These are phyloP conservation scores for Paramormyrops kingsleyae DNA, from an alignment of 2,113 vertebrate genomes.

Conservation along the genomic window DNA sequence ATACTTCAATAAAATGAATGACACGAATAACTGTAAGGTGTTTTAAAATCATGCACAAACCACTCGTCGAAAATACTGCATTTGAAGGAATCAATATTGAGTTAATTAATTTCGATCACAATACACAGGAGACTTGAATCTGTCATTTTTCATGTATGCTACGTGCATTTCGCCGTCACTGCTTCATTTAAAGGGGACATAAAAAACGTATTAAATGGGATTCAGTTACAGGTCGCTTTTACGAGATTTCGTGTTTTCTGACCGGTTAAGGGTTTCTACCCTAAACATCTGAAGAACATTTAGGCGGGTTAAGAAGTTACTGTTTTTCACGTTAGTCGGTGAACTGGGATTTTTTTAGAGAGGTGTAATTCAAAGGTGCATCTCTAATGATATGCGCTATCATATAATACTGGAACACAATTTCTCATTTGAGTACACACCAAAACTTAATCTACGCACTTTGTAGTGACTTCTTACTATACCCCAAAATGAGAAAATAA, in stretches of 20 bases:
- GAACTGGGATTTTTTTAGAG: background rate
- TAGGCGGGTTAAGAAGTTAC: background rate
- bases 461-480: background rate
- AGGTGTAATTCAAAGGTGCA: background rate
- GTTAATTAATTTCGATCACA: background rate
- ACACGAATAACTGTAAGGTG: background rate
- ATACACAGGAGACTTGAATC: background rate
- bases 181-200: background rate
- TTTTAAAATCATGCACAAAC: background rate
- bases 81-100: background rate
- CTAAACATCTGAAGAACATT: constrained; percentile 5
- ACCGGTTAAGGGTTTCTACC: background rate
- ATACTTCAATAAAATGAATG: background rate
- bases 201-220: background rate
- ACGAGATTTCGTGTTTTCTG: background rate
- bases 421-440: background rate
- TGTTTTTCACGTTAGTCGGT: background rate
- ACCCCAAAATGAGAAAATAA: background rate
- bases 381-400: background rate
- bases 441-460: background rate
- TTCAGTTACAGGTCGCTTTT: background rate
- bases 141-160: background rate
- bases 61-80: background rate
- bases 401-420: background rate
- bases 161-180: background rate